A percentile compares a stretch with the other conserved stretches of the same genome.
Evolutionary conservation across 2,113 vertebrate genomes (phyloP).

Genomic region (Aix galericulata): DNA sequence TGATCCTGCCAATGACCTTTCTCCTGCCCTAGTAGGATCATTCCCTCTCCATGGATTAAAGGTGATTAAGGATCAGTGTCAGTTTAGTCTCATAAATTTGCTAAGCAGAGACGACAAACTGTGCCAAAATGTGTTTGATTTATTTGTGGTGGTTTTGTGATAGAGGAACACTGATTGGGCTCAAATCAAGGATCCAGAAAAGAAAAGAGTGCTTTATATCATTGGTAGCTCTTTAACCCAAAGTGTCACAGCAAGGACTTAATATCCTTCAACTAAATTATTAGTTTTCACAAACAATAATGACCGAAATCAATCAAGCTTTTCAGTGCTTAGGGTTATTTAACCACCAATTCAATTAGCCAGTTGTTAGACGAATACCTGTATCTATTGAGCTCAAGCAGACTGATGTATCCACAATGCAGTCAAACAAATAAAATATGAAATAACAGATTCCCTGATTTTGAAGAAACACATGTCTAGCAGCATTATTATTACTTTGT

Average conservation of each 20-base stretch:
- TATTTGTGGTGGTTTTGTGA: slow-evolving; percentile 55
- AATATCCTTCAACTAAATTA: slow-evolving; percentile 66
- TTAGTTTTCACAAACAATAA: slow-evolving; percentile 54
- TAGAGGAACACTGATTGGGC: slow-evolving; percentile 20
- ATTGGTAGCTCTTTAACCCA: slow-evolving; percentile 65
- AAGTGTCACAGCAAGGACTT: slow-evolving; percentile 62
- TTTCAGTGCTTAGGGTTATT: slow-evolving; percentile 44
- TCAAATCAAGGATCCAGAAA: slow-evolving; percentile 62
- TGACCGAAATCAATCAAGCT: slow-evolving; percentile 68
- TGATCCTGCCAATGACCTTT: slow-evolving; percentile 58
- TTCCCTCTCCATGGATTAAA: slow-evolving; percentile 41
- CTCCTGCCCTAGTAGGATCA: slow-evolving; percentile 43
- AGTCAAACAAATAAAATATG: not conserved
- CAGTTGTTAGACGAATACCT: slow-evolving; percentile 33
- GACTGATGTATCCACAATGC: not conserved
- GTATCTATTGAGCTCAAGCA: slow-evolving; percentile 6
- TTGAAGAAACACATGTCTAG: not conserved
- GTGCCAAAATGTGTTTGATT: slow-evolving; percentile 64
- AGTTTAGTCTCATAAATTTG: slow-evolving; percentile 61
- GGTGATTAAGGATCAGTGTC: slow-evolving; percentile 73
- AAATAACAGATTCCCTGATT: not conserved
- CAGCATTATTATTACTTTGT: not conserved
- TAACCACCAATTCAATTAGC: slow-evolving; percentile 50
- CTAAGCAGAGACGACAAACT: slow-evolving; percentile 54
- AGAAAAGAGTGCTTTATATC: slow-evolving; percentile 69